Base-by-base conservation (phyloP, 2,113 vertebrate genomes). In the Pelvicachromis taeniatus region DNA sequence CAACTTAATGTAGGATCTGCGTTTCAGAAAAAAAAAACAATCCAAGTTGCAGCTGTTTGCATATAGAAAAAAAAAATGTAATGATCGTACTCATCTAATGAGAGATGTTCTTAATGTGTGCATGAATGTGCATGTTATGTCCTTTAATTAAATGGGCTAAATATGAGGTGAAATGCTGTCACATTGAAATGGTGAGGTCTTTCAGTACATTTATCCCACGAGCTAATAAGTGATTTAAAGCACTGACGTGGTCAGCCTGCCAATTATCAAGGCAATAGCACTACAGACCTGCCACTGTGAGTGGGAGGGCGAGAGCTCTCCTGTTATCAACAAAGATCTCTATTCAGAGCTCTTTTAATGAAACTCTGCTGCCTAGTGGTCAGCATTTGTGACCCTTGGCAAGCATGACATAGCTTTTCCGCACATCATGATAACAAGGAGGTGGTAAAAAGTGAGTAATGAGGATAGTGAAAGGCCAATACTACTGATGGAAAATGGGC, bases 301-400 rank as follows among this genome's bases (percentile, higher is more conserved):
- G 93, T 52, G 45, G 81, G 85, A 85, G 88, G 63, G 82, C 10
- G 29, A 77, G 83, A 58, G 79, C 73, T 83, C 78, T 82, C 78
- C 78, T 87, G 90, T 91, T 88, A 93, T 91, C 94, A 92, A 95
- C 94, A 95, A 94, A 95, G 93, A 87, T 85, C 84, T 61, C 89
- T 78, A 91, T 94, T 95, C 87, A 94, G 59, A 58, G 90, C 59
- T 70, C 87, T 79, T 89, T 93, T 93, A 94, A 91, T 92, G 82
- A 88, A 50, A 89, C 85, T 55, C 70, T n/a, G 61, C 88, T 77
- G 85, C 88, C 61, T 84, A 82, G 85, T 81, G 87, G 81, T 94
- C 92, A 80, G 79, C 79, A 56, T 91, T 88, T 78, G 83, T 90
- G 93, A 93, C 90, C 92, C 81, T 77, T 80, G 81, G 73, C 83